These are phyloP conservation scores for Clarias gariepinus DNA, from an alignment of 2,113 vertebrate species.

Conservation along the genomic window DNA sequence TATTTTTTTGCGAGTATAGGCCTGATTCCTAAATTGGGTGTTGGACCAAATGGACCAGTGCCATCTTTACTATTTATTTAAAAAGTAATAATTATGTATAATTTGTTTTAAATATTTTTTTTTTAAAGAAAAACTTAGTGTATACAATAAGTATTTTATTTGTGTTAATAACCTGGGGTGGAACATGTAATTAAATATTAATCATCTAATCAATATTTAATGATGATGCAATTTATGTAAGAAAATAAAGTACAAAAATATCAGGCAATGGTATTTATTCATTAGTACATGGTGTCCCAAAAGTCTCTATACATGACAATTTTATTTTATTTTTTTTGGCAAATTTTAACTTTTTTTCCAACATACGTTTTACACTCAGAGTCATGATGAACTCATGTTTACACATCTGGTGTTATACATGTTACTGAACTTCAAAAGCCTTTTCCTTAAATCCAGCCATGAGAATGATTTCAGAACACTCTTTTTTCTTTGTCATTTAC, in stretches of 20 bases:
- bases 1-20: background rate
- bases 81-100: background rate
- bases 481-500: too few species aligned
- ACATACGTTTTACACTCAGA: too few species aligned
- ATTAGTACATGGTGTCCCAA: background rate
- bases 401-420: too few species aligned
- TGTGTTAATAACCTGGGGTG: slow-evolving; percentile 20
- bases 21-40: background rate
- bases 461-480: too few species aligned
- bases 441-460: too few species aligned
- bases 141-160: background rate
- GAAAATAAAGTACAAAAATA: slow-evolving; percentile 34
- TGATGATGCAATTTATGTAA: slow-evolving; percentile 18
- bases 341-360: too few species aligned
- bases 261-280: slow-evolving; percentile 6
- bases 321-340: too few species aligned
- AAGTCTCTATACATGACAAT: background rate
- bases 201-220: slow-evolving; percentile 25
- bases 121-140: background rate
- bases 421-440: too few species aligned
- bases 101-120: background rate
- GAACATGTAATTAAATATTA: slow-evolving; percentile 28
- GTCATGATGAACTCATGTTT: too few species aligned
- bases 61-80: background rate
- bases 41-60: background rate